phyloP scores from a whole-genome alignment of 35 echinoderm and acorn worm species.

The Patiria miniata region DNA sequence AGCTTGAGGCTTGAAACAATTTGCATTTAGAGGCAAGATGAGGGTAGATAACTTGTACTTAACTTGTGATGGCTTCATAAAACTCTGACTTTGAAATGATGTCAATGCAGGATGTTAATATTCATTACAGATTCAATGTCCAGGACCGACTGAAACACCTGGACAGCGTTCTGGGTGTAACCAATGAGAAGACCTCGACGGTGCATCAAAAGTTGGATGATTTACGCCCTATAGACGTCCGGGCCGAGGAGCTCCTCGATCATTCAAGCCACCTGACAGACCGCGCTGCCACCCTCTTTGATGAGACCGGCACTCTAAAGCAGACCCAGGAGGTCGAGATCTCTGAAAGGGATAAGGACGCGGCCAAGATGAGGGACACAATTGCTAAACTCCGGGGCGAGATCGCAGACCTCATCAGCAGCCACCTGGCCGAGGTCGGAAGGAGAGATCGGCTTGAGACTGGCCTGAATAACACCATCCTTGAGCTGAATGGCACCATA shows the following conservation, averaged over 20 bases:
- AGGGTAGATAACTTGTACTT: too few relatives aligned
- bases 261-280: background rate
- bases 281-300: background rate
- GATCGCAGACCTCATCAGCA: background rate
- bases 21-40: too few relatives aligned
- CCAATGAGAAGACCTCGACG: background rate
- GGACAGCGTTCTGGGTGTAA: background rate
- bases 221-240: background rate
- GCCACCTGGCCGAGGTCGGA: background rate
- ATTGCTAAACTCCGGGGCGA: background rate
- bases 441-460: background rate
- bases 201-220: background rate
- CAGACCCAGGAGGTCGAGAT: background rate
- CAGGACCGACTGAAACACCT: background rate
- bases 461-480: background rate
- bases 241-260: background rate
- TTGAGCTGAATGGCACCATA: background rate
- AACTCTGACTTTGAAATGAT: too few relatives aligned
- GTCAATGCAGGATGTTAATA: too few relatives aligned
- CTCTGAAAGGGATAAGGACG: background rate
- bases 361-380: background rate
- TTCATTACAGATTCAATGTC: background rate
- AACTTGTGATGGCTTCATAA: too few relatives aligned
- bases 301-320: background rate
- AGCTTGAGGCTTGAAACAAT: too few relatives aligned